Evolutionary conservation across 2,888 invertebrate species (phyloP).

Genomic region (Dione vanillae): DNA sequence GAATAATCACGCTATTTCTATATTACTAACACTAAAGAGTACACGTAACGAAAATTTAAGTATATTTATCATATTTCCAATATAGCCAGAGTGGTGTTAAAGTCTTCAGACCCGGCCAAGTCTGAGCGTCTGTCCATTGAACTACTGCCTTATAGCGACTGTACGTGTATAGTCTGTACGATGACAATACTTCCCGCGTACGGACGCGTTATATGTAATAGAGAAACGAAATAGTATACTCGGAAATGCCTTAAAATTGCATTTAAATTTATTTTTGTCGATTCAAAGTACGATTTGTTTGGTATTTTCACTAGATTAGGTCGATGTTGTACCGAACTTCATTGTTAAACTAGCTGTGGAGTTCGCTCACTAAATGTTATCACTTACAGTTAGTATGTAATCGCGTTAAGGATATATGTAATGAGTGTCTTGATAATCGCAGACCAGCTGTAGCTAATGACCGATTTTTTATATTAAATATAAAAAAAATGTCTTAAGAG

Average conservation of each 20-base stretch:
- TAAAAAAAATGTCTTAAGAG: not conserved
- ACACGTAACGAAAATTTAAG: too few relatives aligned
- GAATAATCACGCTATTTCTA: too few relatives aligned
- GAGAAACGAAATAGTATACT: constrained; percentile 35
- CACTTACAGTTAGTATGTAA: constrained; percentile 33
- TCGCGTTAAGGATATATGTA: constrained; percentile 55
- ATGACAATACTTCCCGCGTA: constrained; percentile 46
- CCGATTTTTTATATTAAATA: constrained; percentile 10
- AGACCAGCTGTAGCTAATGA: constrained; percentile 64
- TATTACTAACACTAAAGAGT: too few relatives aligned
- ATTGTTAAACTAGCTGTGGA: constrained; percentile 48
- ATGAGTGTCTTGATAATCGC: constrained; percentile 63
- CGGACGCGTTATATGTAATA: constrained; percentile 56
- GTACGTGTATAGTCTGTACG: constrained; percentile 25
- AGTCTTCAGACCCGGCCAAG: too few relatives aligned
- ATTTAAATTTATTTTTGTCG: constrained; percentile 55
- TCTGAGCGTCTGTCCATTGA: constrained; percentile 12
- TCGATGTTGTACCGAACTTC: constrained; percentile 58
- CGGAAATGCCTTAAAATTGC: constrained; percentile 47
- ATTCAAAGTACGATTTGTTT: constrained; percentile 54
- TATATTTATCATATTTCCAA: too few relatives aligned
- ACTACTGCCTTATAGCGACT: constrained; percentile 31
- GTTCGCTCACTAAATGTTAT: constrained; percentile 56
- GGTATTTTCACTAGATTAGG: constrained; percentile 59
- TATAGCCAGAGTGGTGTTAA: not conserved